Evolutionary conservation across 2,888 invertebrate genomes (phyloP).

Genomic region (Carcina quercana): DNA sequence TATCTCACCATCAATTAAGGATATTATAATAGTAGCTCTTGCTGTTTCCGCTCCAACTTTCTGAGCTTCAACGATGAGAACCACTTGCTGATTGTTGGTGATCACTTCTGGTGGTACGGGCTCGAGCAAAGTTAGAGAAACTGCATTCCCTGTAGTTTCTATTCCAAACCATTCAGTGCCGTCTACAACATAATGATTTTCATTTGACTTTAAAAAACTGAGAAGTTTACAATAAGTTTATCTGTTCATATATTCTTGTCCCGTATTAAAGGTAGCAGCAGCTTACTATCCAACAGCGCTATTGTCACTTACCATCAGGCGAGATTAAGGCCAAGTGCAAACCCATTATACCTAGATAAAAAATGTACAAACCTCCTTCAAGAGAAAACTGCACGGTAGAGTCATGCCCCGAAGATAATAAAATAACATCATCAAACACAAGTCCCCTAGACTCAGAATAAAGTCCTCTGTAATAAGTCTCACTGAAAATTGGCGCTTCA

Average conservation of each 20-base stretch:
- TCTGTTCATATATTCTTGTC: no score
- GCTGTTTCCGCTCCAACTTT: constrained; percentile 15
- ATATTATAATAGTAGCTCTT: constrained; percentile 21
- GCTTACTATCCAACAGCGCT: no score
- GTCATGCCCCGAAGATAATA: constrained; percentile 19
- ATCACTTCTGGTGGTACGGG: constrained; percentile 21
- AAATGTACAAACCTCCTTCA: constrained; percentile 25
- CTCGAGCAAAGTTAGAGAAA: constrained; percentile 8
- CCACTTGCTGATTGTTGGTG: constrained; percentile 19
- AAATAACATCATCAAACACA: constrained; percentile 13
- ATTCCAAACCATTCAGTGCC: constrained; percentile 21
- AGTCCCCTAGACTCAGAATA: constrained; percentile 16
- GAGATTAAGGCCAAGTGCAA: no score
- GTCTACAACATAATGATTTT: no score
- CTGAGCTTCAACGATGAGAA: constrained; percentile 20
- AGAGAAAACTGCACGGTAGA: constrained; percentile 19
- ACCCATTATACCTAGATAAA: no score
- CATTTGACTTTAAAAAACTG: no score
- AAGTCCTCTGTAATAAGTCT: constrained; percentile 18
- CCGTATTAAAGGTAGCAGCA: no score
- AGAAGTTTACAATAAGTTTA: no score
- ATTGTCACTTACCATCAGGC: no score
- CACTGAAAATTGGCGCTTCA: neutral
- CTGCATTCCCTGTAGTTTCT: constrained; percentile 11
- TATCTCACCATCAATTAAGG: constrained; percentile 14